Evolutionary conservation across 2,797 vertebrate species (phyloP).

Genomic region (Capromys pilorides): DNA sequence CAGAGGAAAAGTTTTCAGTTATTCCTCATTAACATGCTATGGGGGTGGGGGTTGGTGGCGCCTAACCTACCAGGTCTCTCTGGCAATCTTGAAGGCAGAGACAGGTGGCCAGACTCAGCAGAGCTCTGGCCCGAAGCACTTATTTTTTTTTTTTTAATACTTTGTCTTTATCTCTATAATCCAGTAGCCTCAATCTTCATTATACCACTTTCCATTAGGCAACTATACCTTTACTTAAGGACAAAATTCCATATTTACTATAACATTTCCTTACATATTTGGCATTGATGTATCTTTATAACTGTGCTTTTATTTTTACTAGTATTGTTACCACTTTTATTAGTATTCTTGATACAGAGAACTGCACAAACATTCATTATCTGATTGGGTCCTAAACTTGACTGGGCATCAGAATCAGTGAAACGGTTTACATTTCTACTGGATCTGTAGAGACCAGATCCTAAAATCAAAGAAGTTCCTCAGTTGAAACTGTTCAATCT

Average conservation of each 20-base stretch:
- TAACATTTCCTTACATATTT: background rate
- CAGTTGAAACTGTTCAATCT: background rate
- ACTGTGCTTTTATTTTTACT: background rate
- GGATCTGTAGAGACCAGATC: background rate
- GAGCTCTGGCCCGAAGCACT: too few relatives aligned
- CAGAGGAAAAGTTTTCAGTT: background rate
- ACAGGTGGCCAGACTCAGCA: too few relatives aligned
- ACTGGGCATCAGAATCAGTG: background rate
- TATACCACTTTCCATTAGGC: background rate
- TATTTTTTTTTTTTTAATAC: too few relatives aligned
- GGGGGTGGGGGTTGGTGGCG: too few relatives aligned
- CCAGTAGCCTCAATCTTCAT: background rate
- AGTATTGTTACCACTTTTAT: background rate
- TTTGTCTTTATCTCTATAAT: background rate
- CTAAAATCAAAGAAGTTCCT: background rate
- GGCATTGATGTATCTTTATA: background rate
- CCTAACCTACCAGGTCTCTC: too few relatives aligned
- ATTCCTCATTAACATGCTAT: background rate
- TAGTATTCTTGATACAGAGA: background rate
- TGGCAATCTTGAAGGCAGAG: too few relatives aligned
- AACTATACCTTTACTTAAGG: background rate
- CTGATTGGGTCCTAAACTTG: background rate
- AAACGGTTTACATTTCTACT: background rate
- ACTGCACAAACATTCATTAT: background rate
- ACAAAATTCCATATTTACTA: slow-evolving; percentile 1